Evolutionary conservation across 2,113 vertebrate genomes (phyloP).

Genomic region (Psammodynastes pulverulentus): DNA sequence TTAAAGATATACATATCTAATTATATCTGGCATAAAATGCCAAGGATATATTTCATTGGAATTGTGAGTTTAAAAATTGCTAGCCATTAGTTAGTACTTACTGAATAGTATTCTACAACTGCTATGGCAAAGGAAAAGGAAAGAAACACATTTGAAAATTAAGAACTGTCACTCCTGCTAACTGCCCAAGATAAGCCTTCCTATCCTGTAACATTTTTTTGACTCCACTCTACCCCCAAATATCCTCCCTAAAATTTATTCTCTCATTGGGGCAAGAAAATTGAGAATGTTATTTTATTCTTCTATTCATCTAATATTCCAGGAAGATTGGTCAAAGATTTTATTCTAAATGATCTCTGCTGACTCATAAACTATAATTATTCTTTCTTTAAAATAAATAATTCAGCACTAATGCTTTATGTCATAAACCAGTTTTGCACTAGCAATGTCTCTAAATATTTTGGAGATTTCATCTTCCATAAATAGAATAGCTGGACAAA

Average conservation of each 20-base stretch:
- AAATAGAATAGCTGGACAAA: not conserved
- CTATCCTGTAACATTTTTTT: not conserved
- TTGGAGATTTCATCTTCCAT: not conserved
- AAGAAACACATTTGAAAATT: not conserved
- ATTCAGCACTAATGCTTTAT: not conserved
- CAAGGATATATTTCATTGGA: not conserved
- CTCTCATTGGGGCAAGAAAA: not conserved
- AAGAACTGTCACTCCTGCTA: not conserved
- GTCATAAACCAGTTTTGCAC: not conserved
- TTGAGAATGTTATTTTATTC: not conserved
- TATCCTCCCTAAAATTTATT: not conserved
- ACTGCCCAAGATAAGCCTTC: not conserved
- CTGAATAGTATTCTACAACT: not conserved
- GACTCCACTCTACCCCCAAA: not conserved
- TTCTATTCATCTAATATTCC: not conserved
- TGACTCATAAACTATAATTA: not conserved
- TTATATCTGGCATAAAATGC: not conserved
- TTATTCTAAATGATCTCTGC: not conserved
- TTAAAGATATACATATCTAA: not conserved
- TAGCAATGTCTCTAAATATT: not conserved
- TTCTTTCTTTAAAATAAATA: not conserved
- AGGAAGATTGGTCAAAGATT: not conserved
- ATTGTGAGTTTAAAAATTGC: not conserved
- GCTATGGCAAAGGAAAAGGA: not conserved
- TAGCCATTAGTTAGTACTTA: not conserved